These are phyloP conservation scores for Agapornis canus DNA, from an alignment of 2,797 vertebrate genomes.

Conservation along the genomic window DNA sequence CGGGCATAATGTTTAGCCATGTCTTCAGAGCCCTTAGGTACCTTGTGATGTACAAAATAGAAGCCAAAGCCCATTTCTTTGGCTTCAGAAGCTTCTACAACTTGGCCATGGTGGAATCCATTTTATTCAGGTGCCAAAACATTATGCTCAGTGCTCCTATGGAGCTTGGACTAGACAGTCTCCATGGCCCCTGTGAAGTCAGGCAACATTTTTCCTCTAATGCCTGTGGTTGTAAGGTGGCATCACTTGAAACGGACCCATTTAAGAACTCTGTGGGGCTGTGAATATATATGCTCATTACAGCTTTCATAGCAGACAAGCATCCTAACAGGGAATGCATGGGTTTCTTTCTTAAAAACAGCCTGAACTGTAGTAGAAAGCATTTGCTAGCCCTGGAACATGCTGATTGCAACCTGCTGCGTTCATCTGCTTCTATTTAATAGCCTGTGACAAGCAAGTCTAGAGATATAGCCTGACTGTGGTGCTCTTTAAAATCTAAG, in stretches of 20 bases:
- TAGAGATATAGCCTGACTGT: conserved; percentile 62
- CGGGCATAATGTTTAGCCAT: conserved; percentile 66
- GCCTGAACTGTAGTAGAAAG: conserved; percentile 54
- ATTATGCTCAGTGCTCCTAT: conserved; percentile 69
- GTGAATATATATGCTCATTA: not conserved
- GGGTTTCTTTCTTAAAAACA: not conserved
- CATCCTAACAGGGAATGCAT: conserved; percentile 24
- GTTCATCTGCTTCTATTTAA: conserved; percentile 71
- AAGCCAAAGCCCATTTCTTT: not conserved
- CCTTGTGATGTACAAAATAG: not conserved
- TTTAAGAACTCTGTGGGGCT: conserved; percentile 51
- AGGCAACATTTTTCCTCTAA: not conserved
- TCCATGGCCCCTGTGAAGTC: conserved; percentile 52
- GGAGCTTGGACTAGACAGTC: conserved; percentile 60
- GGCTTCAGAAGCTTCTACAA: conserved; percentile 29
- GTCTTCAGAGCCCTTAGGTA: conserved; percentile 65
- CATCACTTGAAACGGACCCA: conserved; percentile 41
- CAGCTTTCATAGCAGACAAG: conserved; percentile 20
- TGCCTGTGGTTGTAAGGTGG: conserved; percentile 20
- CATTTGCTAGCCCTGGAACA: conserved; percentile 57
- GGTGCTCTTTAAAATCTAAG: conserved; percentile 72
- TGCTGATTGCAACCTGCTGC: conserved; percentile 69
- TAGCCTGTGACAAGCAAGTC: conserved; percentile 71
- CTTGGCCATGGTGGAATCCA: conserved; percentile 48
- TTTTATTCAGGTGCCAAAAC: conserved; percentile 53